Conservation (phyloP, 2,113 vertebrate species). For the Coturnix japonica region DNA sequence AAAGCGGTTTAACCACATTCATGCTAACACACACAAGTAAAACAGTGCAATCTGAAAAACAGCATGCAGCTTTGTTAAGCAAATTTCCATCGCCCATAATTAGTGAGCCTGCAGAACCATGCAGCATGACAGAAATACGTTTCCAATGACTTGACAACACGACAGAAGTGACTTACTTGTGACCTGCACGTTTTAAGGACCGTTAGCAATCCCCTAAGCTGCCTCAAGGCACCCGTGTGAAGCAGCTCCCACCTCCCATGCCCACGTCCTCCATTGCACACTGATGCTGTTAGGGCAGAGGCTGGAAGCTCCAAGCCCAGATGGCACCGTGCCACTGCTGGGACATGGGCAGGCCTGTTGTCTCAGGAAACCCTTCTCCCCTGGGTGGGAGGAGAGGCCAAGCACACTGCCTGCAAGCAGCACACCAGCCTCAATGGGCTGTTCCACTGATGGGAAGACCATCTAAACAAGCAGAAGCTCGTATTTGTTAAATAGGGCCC, state of each 20-base stretch:
- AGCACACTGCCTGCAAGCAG: accelerated
- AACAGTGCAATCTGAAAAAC: conserved; percentile 63
- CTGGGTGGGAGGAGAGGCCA: neutral
- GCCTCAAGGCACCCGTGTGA: neutral
- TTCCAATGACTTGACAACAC: neutral
- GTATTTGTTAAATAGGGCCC: neutral
- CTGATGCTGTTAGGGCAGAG: neutral
- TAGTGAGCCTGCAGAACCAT: conserved; percentile 71
- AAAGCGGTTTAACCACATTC: conserved; percentile 77
- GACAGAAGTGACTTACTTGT: neutral
- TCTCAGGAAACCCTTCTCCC: neutral
- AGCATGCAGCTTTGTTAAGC: conserved; percentile 80
- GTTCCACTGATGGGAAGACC: neutral
- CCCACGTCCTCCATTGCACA: neutral
- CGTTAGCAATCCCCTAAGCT: accelerated
- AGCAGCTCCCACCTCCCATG: neutral
- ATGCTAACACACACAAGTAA: conserved; percentile 84
- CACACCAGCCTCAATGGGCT: accelerated
- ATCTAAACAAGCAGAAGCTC: accelerated
- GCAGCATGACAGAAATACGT: conserved; percentile 43
- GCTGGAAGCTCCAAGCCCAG: neutral
- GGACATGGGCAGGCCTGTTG: neutral
- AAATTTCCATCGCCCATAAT: conserved; percentile 74
- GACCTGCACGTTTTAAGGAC: conserved; percentile 1
- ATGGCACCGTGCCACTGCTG: neutral